Percentiles rank a stretch among this genome's conserved stretches.
phyloP scores from a whole-genome alignment of 2,797 vertebrate species.

The Enteromius afrohamiltoni region DNA sequence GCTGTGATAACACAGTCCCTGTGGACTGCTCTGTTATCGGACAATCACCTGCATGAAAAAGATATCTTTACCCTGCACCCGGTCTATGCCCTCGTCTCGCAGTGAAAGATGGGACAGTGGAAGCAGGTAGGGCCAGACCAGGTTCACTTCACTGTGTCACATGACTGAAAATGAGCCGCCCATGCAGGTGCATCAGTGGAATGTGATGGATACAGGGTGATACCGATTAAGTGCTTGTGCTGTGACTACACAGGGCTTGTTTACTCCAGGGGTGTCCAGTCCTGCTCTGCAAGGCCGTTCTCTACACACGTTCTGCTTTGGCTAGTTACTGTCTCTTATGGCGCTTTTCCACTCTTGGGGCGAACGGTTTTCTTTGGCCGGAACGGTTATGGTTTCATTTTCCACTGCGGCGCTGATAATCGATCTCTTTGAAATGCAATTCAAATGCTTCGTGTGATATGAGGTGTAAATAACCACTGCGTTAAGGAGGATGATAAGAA shows the following conservation, averaged over 20 bases:
- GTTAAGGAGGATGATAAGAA: too few relatives aligned
- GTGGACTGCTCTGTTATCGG: constrained; percentile 61
- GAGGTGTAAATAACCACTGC: too few relatives aligned
- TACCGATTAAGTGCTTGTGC: background rate
- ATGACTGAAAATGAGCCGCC: constrained; percentile 35
- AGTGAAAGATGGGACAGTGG: constrained; percentile 17
- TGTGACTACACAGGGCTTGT: background rate
- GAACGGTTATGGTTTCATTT: too few relatives aligned
- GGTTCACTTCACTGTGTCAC: constrained; percentile 38
- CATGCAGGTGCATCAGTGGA: constrained; percentile 54
- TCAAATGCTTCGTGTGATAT: too few relatives aligned
- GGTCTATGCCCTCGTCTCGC: constrained; percentile 1
- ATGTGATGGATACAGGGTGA: constrained; percentile 36
- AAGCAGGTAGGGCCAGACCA: background rate
- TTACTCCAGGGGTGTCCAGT: background rate
- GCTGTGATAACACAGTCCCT: constrained; percentile 56
- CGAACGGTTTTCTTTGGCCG: too few relatives aligned
- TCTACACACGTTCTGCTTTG: background rate
- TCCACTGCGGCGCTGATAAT: too few relatives aligned
- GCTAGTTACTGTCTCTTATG: background rate
- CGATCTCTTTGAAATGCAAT: too few relatives aligned
- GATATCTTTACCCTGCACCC: constrained; percentile 60
- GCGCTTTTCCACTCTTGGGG: too few relatives aligned
- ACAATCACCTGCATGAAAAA: constrained; percentile 73
- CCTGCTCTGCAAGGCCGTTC: background rate